Base-by-base conservation (phyloP, 2,888 invertebrate species). In the Galerucella pusilla region DNA sequence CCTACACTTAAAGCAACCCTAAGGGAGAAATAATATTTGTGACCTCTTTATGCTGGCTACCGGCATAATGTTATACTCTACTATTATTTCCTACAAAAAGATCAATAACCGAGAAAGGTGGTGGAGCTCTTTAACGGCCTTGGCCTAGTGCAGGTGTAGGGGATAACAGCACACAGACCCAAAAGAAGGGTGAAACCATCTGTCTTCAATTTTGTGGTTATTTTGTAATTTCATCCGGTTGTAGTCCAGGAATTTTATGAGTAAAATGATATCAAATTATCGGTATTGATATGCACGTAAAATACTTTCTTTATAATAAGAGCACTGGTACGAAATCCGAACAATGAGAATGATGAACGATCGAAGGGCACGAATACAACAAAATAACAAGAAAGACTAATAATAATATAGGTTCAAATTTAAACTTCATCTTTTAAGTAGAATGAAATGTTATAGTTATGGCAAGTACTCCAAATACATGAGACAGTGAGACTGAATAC, bases 141-240 rank as follows among this genome's bases (percentile, higher is more conserved):
- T 80, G 81, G 78, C 80, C 79, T 75, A 77, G 75, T 80, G 81
- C 81, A 79, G 80, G 81, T 81, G 80, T 79, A 80, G 75, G 16
- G 80, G 82, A 79, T 78, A 81, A 81, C 81, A 82, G 81, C 79
- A 81, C 81, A 74, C 57, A 42, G 35, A 61, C 46, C 25, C 61
- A 45, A 65, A 46, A 65, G 66, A 72, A 67, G 72, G 72, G 72
- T 60, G 60, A 72, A 57, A 42, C 45, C 46, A 65, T 65, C 64
- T 65, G 64, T 46, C 46, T 49, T 65, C 20, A 45, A 16, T 65
- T 65, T 16, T 11, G 16, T 45, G 16, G 46, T 25, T 35, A 45
- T n/a, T 63, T 45, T 61, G 61, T 1, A 61, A 61, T 35, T n/a
- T 16, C 45, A 65, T 65, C 12, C 20, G 46, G n/a, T 2, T 65